A percentile compares a stretch with the other conserved stretches of the same genome.
phyloP scores from a whole-genome alignment of 23 tunicate genomes.

The Ascidia mentula region DNA sequence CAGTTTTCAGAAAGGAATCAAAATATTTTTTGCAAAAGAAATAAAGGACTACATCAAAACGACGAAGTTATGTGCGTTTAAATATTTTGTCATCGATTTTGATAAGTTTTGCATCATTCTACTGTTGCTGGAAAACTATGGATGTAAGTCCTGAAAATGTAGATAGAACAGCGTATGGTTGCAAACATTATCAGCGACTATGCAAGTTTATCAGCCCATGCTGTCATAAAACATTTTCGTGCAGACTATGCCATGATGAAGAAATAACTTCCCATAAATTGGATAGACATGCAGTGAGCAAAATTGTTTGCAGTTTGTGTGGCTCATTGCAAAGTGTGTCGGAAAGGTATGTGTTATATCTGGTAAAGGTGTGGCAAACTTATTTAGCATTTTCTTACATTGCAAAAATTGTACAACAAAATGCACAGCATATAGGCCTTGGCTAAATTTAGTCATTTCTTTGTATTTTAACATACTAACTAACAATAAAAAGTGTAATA shows the following conservation, averaged over 20 bases:
- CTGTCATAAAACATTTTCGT: constrained; percentile 50
- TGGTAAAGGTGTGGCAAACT: neutral
- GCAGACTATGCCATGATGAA: constrained; percentile 82
- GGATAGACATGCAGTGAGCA: constrained; percentile 57
- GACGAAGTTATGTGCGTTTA: no score
- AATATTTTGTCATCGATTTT: no score
- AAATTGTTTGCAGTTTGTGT: constrained; percentile 55
- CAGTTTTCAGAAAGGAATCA: no score
- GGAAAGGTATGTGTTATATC: constrained; percentile 22
- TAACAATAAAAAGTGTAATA: no score
- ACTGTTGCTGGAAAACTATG: no score
- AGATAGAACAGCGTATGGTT: neutral
- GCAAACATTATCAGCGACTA: constrained; percentile 63
- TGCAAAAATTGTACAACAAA: neutral
- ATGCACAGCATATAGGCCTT: no score
- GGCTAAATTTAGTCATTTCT: no score
- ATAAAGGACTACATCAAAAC: no score
- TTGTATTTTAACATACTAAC: no score
- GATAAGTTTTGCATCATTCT: no score
- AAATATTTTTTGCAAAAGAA: no score
- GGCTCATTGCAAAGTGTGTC: constrained; percentile 29
- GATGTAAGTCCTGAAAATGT: no score
- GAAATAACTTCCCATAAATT: constrained; percentile 27
- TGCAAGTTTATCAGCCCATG: constrained; percentile 72
- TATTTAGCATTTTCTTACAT: neutral